These are phyloP conservation scores for Lycaena phlaeas DNA, from an alignment of 2,888 invertebrate species.

Conservation along the genomic window DNA sequence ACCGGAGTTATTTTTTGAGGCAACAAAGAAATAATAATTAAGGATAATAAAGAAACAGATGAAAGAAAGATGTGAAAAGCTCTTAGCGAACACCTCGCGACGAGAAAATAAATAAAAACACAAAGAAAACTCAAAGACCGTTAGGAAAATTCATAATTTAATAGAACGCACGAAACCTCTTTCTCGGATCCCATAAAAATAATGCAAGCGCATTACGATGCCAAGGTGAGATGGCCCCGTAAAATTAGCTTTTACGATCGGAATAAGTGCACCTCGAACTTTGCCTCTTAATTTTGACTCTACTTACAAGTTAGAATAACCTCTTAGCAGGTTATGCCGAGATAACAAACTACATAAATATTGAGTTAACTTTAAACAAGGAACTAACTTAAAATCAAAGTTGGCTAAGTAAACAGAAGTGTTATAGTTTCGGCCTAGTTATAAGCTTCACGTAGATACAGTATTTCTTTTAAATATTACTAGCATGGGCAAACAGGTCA, in stretches of 20 bases:
- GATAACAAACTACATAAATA: neutral
- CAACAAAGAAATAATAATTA: neutral
- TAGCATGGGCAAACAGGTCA: no score
- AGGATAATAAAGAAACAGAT: no score
- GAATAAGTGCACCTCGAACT: neutral
- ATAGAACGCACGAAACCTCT: slow-evolving; percentile 2
- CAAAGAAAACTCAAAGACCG: neutral
- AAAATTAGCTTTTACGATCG: neutral
- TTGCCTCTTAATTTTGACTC: slow-evolving; percentile 8
- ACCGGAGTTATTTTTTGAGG: neutral
- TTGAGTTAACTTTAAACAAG: slow-evolving; percentile 1
- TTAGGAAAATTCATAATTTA: neutral
- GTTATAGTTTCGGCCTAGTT: no score
- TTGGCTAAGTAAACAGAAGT: no score
- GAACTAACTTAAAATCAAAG: neutral
- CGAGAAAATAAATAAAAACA: no score
- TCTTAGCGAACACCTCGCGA: no score
- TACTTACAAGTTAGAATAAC: neutral
- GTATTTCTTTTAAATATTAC: no score
- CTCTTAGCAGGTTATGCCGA: slow-evolving; percentile 1
- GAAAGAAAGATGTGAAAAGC: no score
- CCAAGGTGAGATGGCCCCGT: neutral
- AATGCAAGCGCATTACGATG: neutral
- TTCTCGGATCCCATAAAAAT: neutral
- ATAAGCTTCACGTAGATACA: no score